A percentile compares a stretch with the other conserved stretches of the same genome.
Evolutionary conservation across 2,888 invertebrate species (phyloP).

Genomic region (Agrilus mali): DNA sequence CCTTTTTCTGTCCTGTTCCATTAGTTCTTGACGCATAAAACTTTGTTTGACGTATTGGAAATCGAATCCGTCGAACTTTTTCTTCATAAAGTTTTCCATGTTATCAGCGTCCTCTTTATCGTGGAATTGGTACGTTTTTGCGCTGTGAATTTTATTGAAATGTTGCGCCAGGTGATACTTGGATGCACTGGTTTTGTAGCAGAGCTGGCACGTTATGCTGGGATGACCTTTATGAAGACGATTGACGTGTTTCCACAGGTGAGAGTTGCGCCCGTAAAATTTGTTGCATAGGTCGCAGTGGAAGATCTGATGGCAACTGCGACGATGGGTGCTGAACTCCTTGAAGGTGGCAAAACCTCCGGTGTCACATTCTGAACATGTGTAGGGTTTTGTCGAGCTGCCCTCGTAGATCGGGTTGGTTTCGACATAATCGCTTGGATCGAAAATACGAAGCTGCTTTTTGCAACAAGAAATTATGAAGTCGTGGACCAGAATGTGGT

Average conservation of each 20-base stretch:
- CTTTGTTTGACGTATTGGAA: conserved; percentile 28
- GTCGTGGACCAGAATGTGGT: conserved; percentile 42
- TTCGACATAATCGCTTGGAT: conserved; percentile 38
- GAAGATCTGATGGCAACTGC: conserved; percentile 40
- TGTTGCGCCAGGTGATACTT: conserved; percentile 44
- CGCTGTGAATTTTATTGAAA: conserved; percentile 39
- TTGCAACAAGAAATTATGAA: conserved; percentile 33
- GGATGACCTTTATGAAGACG: conserved; percentile 43
- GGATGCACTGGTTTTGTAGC: conserved; percentile 45
- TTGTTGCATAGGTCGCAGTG: conserved; percentile 49
- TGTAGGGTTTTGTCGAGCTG: conserved; percentile 15
- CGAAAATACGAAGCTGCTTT: conserved; percentile 29
- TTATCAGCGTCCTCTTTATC: conserved; percentile 6
- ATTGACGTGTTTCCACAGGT: conserved; percentile 49
- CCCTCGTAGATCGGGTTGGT: conserved; percentile 23
- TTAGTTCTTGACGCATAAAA: conserved; percentile 26
- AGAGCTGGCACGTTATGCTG: conserved; percentile 45
- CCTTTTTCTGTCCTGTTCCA: conserved; percentile 14
- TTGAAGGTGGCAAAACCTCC: conserved; percentile 35
- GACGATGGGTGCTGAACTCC: conserved; percentile 40
- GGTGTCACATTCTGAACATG: conserved; percentile 23
- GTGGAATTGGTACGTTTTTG: conserved; percentile 16
- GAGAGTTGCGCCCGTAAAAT: conserved; percentile 46
- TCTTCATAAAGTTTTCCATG: conserved; percentile 24
- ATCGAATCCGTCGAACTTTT: conserved; percentile 29